Conservation (phyloP, 2,113 vertebrate genomes). For the Crypturellus undulatus region DNA sequence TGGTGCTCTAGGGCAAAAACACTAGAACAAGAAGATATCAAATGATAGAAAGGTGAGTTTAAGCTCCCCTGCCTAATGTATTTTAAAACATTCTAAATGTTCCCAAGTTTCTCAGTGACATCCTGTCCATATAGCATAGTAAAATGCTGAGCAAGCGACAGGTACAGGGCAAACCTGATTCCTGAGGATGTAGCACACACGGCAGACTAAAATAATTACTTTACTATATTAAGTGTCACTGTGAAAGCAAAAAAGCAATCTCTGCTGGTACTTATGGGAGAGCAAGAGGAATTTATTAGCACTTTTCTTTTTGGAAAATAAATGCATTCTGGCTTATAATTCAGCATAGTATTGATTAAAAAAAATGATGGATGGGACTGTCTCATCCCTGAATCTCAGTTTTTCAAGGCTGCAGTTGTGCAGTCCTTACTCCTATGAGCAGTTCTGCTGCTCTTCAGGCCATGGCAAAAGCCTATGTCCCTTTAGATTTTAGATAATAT, state of each 20-base stretch:
- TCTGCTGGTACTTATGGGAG: not conserved
- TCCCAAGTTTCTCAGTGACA: not conserved
- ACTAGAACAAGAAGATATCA: not conserved
- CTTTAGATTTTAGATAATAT: not conserved
- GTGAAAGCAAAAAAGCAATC: not conserved
- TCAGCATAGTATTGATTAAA: not conserved
- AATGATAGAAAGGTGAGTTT: not conserved
- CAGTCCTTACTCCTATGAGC: not conserved
- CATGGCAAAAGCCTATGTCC: not conserved
- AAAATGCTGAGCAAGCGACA: constrained; percentile 8
- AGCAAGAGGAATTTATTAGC: constrained; percentile 10
- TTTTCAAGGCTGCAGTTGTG: not conserved
- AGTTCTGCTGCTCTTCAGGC: not conserved
- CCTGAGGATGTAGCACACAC: not conserved
- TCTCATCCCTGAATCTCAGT: not conserved
- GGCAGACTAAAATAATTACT: not conserved
- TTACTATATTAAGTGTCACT: not conserved
- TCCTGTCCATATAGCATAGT: not conserved
- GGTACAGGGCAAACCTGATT: not conserved
- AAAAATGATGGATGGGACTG: not conserved
- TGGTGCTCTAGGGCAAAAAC: constrained; percentile 1
- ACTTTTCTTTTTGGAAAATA: not conserved
- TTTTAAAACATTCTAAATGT: not conserved
- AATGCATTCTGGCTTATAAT: not conserved
- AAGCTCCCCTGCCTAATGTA: not conserved